Percentiles rank a stretch among this genome's conserved stretches.
Evolutionary conservation across 2,113 vertebrate genomes (phyloP).

Genomic region (Ochotona curzoniae): DNA sequence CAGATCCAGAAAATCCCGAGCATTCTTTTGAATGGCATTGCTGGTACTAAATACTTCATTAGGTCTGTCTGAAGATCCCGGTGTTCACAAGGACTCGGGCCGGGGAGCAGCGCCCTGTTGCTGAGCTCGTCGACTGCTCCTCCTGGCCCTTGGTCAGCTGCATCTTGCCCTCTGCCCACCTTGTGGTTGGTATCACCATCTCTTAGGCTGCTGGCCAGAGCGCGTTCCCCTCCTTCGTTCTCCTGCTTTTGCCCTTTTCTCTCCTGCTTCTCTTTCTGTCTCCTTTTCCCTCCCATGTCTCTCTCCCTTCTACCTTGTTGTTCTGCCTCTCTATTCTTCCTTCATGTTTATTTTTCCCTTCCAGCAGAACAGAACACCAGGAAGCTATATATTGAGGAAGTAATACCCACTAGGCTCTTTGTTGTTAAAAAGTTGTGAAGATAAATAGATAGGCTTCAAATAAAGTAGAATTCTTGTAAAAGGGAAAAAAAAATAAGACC

Average conservation of each 20-base stretch:
- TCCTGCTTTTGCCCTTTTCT: not conserved
- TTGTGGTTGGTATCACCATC: not conserved
- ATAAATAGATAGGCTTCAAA: slow-evolving; percentile 16
- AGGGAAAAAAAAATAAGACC: not conserved
- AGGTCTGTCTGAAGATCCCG: slow-evolving; percentile 3
- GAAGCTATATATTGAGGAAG: not conserved
- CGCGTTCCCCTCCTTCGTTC: not conserved
- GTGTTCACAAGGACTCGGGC: not conserved
- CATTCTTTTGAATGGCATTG: not conserved
- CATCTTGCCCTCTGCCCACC: not conserved
- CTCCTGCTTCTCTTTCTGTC: not conserved
- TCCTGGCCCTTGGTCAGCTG: not conserved
- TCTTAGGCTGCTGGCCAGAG: not conserved
- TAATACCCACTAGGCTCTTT: not conserved
- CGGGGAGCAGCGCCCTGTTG: not conserved
- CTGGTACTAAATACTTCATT: not conserved
- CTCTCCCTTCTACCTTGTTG: not conserved
- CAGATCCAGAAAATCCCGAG: not conserved
- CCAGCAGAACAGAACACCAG: not conserved
- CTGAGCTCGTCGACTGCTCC: not conserved
- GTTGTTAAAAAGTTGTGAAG: not conserved
- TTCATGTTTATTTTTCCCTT: not conserved
- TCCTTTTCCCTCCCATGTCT: not conserved
- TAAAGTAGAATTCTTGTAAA: not conserved
- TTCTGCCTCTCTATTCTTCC: not conserved